Percentiles rank a stretch among this genome's conserved stretches.
Conservation (phyloP, 2,113 vertebrate genomes). For the Pogonocichla stellata region DNA sequence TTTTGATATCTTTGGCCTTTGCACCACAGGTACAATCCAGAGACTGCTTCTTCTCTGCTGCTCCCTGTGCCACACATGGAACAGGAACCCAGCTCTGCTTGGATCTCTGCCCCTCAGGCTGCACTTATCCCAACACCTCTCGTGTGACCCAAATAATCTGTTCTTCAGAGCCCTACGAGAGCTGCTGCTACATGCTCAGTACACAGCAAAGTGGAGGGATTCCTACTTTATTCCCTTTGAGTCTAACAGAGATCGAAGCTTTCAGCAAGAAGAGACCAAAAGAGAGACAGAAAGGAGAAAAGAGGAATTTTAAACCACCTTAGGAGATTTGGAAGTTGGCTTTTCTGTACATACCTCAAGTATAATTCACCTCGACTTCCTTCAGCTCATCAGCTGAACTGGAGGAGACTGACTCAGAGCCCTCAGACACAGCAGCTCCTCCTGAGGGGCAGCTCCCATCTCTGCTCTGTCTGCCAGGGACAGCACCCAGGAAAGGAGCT, state of each 20-base stretch:
- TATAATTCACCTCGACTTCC: neutral
- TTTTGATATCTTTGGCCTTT: neutral
- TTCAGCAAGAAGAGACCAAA: neutral
- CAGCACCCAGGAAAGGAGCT: rapidly evolving
- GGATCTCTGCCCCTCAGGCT: neutral
- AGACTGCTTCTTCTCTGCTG: neutral
- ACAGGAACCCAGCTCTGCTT: neutral
- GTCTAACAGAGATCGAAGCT: neutral
- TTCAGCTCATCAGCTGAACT: neutral
- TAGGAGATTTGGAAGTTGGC: neutral
- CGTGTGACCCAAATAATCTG: neutral
- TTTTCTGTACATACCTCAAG: neutral
- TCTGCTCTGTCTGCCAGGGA: neutral
- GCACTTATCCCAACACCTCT: neutral
- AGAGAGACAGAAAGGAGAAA: neutral
- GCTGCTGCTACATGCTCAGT: neutral
- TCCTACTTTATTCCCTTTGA: neutral
- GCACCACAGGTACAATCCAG: neutral
- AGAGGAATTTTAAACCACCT: neutral
- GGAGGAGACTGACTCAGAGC: neutral
- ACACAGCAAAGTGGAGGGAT: neutral
- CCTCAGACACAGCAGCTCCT: neutral
- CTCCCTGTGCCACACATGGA: neutral
- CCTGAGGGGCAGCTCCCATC: rapidly evolving
- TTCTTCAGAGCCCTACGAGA: neutral